Percentiles rank a stretch among this genome's conserved stretches.
Evolutionary conservation across 2,113 vertebrate genomes (phyloP).

Genomic region (Ciconia boyciana): DNA sequence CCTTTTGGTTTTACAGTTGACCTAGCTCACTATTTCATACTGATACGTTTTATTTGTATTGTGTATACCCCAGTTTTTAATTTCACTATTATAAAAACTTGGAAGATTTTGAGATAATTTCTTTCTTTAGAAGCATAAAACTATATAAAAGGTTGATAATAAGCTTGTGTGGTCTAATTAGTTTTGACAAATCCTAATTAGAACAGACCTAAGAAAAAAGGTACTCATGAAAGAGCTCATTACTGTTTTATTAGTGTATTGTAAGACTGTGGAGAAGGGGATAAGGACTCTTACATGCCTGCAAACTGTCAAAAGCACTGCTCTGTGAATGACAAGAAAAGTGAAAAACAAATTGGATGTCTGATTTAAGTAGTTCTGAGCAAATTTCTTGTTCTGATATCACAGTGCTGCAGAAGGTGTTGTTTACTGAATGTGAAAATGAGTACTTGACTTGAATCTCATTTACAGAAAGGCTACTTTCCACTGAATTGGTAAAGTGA

Average conservation of each 20-base stretch:
- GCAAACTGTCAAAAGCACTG: neutral
- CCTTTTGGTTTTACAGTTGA: neutral
- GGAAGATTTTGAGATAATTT: constrained; percentile 10
- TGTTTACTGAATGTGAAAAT: neutral
- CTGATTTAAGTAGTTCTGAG: neutral
- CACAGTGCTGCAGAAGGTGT: constrained; percentile 5
- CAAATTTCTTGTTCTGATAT: constrained; percentile 5
- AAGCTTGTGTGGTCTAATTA: constrained; percentile 39
- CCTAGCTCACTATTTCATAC: neutral
- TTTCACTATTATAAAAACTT: neutral
- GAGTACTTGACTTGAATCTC: neutral
- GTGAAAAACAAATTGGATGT: neutral
- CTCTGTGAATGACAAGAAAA: neutral
- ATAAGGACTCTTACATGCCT: neutral
- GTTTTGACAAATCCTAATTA: constrained; percentile 48
- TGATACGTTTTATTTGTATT: neutral
- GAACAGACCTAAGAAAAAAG: constrained; percentile 2
- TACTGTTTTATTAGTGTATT: constrained; percentile 21
- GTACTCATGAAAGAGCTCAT: neutral
- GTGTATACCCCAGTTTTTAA: neutral
- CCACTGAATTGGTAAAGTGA: neutral
- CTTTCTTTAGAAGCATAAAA: constrained; percentile 27
- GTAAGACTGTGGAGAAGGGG: neutral
- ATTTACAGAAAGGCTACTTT: neutral
- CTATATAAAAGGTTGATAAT: constrained; percentile 15